Conservation (phyloP, 2,113 vertebrate genomes). For the Pseudorhombus dupliciocellatus region DNA sequence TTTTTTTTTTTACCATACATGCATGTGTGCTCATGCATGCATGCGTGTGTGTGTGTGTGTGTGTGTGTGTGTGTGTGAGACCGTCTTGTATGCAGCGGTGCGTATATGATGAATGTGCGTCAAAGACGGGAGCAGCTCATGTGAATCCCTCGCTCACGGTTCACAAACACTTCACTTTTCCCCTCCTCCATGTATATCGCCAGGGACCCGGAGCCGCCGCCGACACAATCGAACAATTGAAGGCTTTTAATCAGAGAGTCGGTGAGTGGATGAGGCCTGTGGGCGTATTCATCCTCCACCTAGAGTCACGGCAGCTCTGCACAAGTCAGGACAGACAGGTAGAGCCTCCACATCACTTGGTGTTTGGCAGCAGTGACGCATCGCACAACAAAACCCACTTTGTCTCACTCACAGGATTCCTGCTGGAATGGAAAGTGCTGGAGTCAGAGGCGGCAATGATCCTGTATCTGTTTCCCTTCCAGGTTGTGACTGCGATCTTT, state of each 20-base stretch:
- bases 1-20: no score
- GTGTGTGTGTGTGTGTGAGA: conserved; percentile 20
- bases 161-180: conserved; percentile 25
- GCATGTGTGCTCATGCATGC: conserved; percentile 27
- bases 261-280: conserved; percentile 29
- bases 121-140: no score
- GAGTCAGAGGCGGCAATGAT: conserved; percentile 41
- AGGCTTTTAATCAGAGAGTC: conserved; percentile 68
- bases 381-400: conserved; percentile 66
- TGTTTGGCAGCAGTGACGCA: conserved; percentile 58
- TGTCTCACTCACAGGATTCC: conserved; percentile 62
- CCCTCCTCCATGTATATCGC: conserved; percentile 33
- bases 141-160: background rate
- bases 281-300: conserved; percentile 67
- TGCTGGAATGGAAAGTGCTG: conserved; percentile 46
- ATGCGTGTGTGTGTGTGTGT: conserved; percentile 18
- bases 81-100: background rate
- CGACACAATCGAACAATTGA: conserved; percentile 24
- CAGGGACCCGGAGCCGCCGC: conserved; percentile 53
- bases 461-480: conserved; percentile 56
- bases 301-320: conserved; percentile 48
- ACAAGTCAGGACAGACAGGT: conserved; percentile 73
- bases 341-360: conserved; percentile 66
- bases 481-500: conserved; percentile 44
- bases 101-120: conserved; percentile 64